A percentile compares a stretch with the other conserved stretches of the same genome.
Evolutionary conservation across 2,888 invertebrate species (phyloP).

Genomic region (Conops quadrifasciatus): DNA sequence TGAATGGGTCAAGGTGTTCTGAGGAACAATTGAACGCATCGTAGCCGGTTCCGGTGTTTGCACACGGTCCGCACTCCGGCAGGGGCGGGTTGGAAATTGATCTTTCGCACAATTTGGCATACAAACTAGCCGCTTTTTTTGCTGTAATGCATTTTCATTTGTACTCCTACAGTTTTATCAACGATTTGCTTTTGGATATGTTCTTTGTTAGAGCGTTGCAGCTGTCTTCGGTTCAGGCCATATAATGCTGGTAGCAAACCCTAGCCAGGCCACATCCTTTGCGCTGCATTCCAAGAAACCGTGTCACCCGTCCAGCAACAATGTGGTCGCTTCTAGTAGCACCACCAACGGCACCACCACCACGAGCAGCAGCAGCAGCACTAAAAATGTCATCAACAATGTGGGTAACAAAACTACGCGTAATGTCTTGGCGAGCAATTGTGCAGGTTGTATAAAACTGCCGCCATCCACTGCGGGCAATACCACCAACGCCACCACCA

Average conservation of each 20-base stretch:
- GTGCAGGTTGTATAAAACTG: slow-evolving; percentile 6
- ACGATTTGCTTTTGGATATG: slow-evolving; percentile 19
- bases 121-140: background rate
- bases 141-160: background rate
- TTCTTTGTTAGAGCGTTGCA: slow-evolving; percentile 12
- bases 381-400: slow-evolving; percentile 43
- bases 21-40: background rate
- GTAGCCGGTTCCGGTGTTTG: slow-evolving; percentile 36
- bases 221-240: slow-evolving; percentile 23
- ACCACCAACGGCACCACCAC: slow-evolving; percentile 45
- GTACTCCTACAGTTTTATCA: slow-evolving; percentile 1
- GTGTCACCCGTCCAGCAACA: slow-evolving; percentile 35
- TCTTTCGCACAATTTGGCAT: slow-evolving; percentile 21
- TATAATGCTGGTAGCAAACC: slow-evolving; percentile 49
- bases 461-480: background rate
- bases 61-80: background rate
- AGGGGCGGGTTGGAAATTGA: slow-evolving; percentile 23
- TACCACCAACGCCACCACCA: background rate
- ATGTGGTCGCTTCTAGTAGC: slow-evolving; percentile 49
- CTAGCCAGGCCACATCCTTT: slow-evolving; percentile 46
- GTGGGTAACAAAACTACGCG: slow-evolving; percentile 37
- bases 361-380: slow-evolving; percentile 42
- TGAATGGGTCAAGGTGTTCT: too few relatives aligned
- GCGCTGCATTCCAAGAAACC: slow-evolving; percentile 39
- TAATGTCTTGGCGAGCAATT: slow-evolving; percentile 19